Evolutionary conservation across 2,888 invertebrate genomes (phyloP).

Genomic region (Nephrotoma appendiculata): DNA sequence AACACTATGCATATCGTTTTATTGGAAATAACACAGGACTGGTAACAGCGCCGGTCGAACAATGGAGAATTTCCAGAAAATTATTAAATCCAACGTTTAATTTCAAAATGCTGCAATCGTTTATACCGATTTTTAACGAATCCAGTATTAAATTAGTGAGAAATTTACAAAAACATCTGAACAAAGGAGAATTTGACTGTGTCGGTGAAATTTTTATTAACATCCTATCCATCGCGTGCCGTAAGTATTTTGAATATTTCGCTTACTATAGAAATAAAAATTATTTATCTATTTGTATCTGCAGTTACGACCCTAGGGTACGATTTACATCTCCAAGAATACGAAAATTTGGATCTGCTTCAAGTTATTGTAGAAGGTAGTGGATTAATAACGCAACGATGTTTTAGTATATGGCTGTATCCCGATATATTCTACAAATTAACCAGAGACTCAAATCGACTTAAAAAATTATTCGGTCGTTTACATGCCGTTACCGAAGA

Average conservation of each 20-base stretch:
- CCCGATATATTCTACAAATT: not conserved
- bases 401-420: not conserved
- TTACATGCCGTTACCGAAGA: not conserved
- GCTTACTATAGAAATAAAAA: not conserved
- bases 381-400: not conserved
- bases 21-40: slow-evolving; percentile 1
- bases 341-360: not conserved
- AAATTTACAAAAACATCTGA: not conserved
- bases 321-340: not conserved
- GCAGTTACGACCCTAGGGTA: not conserved
- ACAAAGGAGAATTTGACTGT: not conserved
- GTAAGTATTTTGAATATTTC: not conserved
- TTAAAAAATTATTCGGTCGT: not conserved
- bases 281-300: not conserved
- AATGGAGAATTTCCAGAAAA: not conserved
- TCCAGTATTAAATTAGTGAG: not conserved
- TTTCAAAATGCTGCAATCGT: not conserved
- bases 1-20: slow-evolving; percentile 7
- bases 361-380: not conserved
- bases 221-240: not conserved
- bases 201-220: not conserved
- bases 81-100: not conserved
- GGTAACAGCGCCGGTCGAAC: slow-evolving; percentile 1
- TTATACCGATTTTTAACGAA: slow-evolving; percentile 1
- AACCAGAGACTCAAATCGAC: not conserved